A percentile compares a stretch with the other conserved stretches of the same genome.
Conservation (phyloP, 2,888 invertebrate genomes). For the Agonopterix heracliana region DNA sequence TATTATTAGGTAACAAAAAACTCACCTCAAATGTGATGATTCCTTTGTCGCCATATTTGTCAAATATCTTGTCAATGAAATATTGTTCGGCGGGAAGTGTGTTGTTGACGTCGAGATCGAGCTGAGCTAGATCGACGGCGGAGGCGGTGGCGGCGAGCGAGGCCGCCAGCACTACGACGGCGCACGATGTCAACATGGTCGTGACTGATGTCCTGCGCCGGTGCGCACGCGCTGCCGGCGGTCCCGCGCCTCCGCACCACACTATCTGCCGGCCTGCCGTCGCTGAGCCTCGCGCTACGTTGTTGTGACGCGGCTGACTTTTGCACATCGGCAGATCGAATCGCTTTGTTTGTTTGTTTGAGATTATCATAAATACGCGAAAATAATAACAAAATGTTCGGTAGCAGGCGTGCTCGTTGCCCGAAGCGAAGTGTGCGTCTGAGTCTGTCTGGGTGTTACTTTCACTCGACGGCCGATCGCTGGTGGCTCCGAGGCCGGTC, state of each 20-base stretch:
- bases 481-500: slow-evolving; percentile 54
- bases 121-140: slow-evolving; percentile 14
- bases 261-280: slow-evolving; percentile 52
- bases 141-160: slow-evolving; percentile 28
- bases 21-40: slow-evolving; percentile 75
- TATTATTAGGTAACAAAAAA: slow-evolving; percentile 6
- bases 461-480: slow-evolving; percentile 59
- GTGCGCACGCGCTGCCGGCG: slow-evolving; percentile 33
- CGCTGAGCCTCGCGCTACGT: slow-evolving; percentile 36
- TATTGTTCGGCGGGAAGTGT: slow-evolving; percentile 58
- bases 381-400: slow-evolving; percentile 19
- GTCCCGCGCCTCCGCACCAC: slow-evolving; percentile 41
- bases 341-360: slow-evolving; percentile 59
- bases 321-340: slow-evolving; percentile 28
- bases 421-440: slow-evolving; percentile 57
- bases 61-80: slow-evolving; percentile 72
- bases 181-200: slow-evolving; percentile 52
- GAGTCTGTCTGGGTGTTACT: slow-evolving; percentile 36
- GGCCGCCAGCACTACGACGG: slow-evolving; percentile 48
- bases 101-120: slow-evolving; percentile 31
- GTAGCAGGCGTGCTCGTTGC: slow-evolving; percentile 45
- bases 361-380: slow-evolving; percentile 41
- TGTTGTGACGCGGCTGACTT: slow-evolving; percentile 38
- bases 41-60: slow-evolving; percentile 75
- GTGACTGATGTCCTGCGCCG: slow-evolving; percentile 41